Conservation (phyloP, 2,797 vertebrate species). For the Rhabdophis nuchalis region DNA sequence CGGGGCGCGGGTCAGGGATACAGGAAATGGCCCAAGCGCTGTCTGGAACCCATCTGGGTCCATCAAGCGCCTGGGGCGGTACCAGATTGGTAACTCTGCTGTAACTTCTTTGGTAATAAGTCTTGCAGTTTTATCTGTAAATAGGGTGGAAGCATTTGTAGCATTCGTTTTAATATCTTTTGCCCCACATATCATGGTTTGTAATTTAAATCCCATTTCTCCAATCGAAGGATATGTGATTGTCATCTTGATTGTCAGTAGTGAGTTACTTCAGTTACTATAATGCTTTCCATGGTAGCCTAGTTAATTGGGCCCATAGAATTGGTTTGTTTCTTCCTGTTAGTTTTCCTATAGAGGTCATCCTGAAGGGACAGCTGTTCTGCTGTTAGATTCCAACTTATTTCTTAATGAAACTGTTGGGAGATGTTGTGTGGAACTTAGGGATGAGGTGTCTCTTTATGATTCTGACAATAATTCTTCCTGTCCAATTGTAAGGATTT, state of each 20-base stretch:
- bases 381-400: neutral
- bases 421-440: neutral
- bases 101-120: neutral
- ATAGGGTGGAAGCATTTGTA: neutral
- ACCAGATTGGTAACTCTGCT: too few species aligned
- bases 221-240: neutral
- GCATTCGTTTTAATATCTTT: neutral
- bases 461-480: neutral
- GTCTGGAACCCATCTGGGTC: too few species aligned
- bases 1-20: too few species aligned
- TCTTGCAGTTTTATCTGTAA: neutral
- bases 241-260: neutral
- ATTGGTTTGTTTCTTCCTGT: neutral
- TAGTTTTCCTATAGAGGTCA: neutral
- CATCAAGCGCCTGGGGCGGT: too few species aligned
- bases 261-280: neutral
- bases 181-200: neutral
- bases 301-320: neutral
- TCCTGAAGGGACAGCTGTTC: neutral
- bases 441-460: neutral
- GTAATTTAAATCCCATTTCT: neutral
- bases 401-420: neutral
- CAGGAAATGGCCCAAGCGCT: too few species aligned
- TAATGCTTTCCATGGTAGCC: neutral
- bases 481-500: too few species aligned